A percentile compares a stretch with the other conserved stretches of the same genome.
Conservation (phyloP, 2,113 vertebrate species). For the Gopherus flavomarginatus region DNA sequence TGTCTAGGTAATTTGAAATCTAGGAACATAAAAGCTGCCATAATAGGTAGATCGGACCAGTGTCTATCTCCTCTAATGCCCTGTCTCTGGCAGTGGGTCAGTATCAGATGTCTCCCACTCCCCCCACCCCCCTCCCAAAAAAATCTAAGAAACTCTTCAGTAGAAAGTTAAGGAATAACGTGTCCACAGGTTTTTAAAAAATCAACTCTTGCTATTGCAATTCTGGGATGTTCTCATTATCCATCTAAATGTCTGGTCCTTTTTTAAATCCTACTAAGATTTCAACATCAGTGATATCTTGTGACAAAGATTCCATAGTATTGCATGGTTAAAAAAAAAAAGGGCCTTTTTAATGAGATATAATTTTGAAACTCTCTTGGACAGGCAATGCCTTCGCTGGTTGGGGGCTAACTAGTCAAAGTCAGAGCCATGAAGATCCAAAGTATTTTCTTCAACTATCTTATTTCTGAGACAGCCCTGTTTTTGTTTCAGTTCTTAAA, state of each 20-base stretch:
- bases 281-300: not conserved
- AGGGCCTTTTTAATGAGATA: not conserved
- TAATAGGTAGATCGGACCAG: not conserved
- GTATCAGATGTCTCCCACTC: no score
- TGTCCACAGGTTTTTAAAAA: not conserved
- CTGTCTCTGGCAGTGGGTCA: not conserved
- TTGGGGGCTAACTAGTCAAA: not conserved
- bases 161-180: not conserved
- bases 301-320: not conserved
- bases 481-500: not conserved
- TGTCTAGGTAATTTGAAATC: not conserved
- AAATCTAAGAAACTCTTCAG: not conserved
- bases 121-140: rapidly evolving
- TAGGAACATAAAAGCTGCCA: not conserved
- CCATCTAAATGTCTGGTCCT: not conserved
- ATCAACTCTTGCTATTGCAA: not conserved
- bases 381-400: not conserved
- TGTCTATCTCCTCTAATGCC: not conserved
- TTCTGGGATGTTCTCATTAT: not conserved
- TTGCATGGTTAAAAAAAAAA: not conserved
- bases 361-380: not conserved
- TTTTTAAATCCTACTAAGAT: not conserved
- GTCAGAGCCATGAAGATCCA: not conserved
- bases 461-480: not conserved
- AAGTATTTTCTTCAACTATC: rapidly evolving